A percentile compares a stretch with the other conserved stretches of the same genome.
Conservation (phyloP, 2,888 invertebrate species). For the Drosophila quasianomalipes region DNA sequence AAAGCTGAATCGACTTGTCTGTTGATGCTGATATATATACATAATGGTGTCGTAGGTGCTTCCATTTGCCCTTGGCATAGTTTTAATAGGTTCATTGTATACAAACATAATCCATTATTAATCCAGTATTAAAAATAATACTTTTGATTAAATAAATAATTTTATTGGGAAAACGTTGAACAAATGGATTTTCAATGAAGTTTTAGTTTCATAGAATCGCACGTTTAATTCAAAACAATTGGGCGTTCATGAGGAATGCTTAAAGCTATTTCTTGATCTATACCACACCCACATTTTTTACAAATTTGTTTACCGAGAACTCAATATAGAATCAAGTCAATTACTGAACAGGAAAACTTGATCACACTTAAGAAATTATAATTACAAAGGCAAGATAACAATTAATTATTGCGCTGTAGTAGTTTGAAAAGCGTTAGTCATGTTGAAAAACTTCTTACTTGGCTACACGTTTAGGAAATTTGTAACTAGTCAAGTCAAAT, state of each 20-base stretch:
- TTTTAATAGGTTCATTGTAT: background rate
- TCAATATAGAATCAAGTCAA: background rate
- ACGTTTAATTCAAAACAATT: background rate
- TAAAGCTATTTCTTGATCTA: background rate
- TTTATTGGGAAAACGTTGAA: background rate
- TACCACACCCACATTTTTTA: background rate
- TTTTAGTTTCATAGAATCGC: background rate
- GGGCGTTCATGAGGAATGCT: background rate
- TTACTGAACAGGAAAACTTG: constrained; percentile 2
- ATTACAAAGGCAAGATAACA: constrained; percentile 1
- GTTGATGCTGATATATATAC: background rate
- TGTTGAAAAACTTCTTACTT: background rate
- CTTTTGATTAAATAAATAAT: background rate
- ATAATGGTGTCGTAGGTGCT: background rate
- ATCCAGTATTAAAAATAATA: background rate
- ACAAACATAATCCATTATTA: background rate
- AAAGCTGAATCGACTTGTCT: background rate
- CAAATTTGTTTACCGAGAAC: background rate
- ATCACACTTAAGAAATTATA: background rate
- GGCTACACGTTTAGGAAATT: background rate
- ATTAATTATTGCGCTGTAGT: background rate
- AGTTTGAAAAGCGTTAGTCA: constrained; percentile 5
- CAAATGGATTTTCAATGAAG: background rate
- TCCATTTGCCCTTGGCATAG: background rate
- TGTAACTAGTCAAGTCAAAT: background rate